Conservation (phyloP, 2,797 vertebrate genomes). For the Novumbra hubbsi region DNA sequence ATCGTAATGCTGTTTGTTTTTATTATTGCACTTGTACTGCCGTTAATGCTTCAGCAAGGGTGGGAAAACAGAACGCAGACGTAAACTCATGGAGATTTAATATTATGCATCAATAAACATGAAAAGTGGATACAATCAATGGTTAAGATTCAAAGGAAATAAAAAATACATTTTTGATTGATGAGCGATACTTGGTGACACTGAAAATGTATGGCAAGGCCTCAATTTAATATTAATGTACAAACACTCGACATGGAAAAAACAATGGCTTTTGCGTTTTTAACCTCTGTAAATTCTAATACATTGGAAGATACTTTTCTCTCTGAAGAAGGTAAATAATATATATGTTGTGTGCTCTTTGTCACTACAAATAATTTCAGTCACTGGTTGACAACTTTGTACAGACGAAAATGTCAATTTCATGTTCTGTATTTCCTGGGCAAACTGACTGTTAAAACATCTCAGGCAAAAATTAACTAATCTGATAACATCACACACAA, state of each 20-base stretch:
- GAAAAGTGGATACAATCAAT: slow-evolving; percentile 78
- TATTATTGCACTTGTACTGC: neutral
- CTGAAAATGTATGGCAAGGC: slow-evolving; percentile 77
- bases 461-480: neutral
- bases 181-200: slow-evolving; percentile 69
- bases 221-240: slow-evolving; percentile 63
- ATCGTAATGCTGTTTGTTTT: no score
- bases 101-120: slow-evolving; percentile 82
- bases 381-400: neutral
- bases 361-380: slow-evolving; percentile 22
- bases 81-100: slow-evolving; percentile 84
- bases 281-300: slow-evolving; percentile 38
- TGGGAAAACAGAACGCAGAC: slow-evolving; percentile 40
- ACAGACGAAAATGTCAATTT: neutral
- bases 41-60: neutral
- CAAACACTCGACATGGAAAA: slow-evolving; percentile 52
- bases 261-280: slow-evolving; percentile 36
- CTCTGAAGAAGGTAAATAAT: no score
- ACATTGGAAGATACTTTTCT: neutral
- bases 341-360: neutral
- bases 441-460: neutral
- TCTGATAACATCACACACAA: neutral
- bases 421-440: neutral
- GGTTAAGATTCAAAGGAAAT: slow-evolving; percentile 79
- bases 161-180: slow-evolving; percentile 77